Base-by-base conservation (phyloP, 2,888 invertebrate species). In the Meta bourneti region DNA sequence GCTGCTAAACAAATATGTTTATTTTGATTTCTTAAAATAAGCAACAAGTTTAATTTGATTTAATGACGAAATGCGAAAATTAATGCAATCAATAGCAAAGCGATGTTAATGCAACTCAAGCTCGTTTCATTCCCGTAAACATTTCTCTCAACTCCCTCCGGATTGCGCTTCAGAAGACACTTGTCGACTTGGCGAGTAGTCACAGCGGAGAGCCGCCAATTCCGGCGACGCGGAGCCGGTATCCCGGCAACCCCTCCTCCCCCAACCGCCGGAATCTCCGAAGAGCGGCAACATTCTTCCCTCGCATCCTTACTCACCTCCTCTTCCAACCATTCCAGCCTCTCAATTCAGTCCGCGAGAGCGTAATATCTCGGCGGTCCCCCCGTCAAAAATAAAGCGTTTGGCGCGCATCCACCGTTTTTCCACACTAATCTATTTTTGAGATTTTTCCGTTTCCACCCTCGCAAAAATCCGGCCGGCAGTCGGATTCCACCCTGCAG, bases 331-430 rank as follows among this genome's bases (percentile, higher is more conserved):
- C 34, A 34, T 34, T 34, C 34, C 34, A 34, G 34, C 34, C 34
- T 34, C 34, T 20, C 81, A n/a, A 75, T 78, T 52, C 70, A 78
- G 61, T 34, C 34, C 1, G 34, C 34, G 34, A 34, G 34, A 34
- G 34, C 34, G 34, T 77, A 78, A 54, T 54, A 75, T 81, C 49
- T 75, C 81, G 72, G 20, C 71, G 80, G 52, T 52, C 78, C 70
- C 82, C 74, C 61, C 78, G 48, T 49, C 89, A 49, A 90, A 86
- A 90, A 84, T 84, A 90, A 90, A 85, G 48, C 85, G 80, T 72
- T 85, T 90, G 90, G 90, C 90, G 90, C 81, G 69, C 48, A 75
- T 83, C 90, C 90, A 90, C 81, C 61, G 81, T 80, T 88, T 88
- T 88, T 48, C 54, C 69, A 20, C 77, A 48, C 81, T 77, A 81